Evolutionary conservation across 2,113 vertebrate genomes (phyloP).

Genomic region (Cebidichthys violaceus): DNA sequence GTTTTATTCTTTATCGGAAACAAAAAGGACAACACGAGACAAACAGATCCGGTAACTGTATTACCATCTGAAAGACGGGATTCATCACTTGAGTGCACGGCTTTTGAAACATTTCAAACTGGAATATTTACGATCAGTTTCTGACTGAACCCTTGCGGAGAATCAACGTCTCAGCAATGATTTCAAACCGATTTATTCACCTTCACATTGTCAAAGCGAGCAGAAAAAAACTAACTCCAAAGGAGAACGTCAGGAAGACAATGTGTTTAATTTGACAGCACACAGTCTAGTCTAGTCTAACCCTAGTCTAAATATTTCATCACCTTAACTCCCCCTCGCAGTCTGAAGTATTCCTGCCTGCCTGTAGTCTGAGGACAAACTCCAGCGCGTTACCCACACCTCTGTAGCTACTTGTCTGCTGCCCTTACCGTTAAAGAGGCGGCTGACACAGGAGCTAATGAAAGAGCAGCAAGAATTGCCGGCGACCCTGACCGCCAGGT

Average conservation of each 20-base stretch:
- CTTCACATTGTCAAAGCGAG: not conserved
- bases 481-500: conserved; percentile 15
- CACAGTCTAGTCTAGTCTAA: not conserved
- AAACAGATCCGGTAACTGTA: not conserved
- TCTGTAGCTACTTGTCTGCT: conserved; percentile 33
- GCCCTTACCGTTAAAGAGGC: conserved; percentile 14
- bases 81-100: not conserved
- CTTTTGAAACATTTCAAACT: not conserved
- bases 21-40: not conserved
- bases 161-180: not conserved
- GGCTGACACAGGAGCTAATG: conserved; percentile 51
- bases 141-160: not conserved
- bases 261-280: conserved; percentile 33
- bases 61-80: not conserved
- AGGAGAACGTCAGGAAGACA: not conserved
- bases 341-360: not conserved
- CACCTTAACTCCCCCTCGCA: not conserved
- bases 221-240: not conserved
- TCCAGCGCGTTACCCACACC: conserved; percentile 1
- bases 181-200: conserved; percentile 2
- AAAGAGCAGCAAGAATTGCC: conserved; percentile 36
- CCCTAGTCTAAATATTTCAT: not conserved
- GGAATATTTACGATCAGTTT: not conserved
- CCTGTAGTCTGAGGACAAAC: conserved; percentile 23
- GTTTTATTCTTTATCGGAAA: not conserved